phyloP scores from a whole-genome alignment of 2,888 invertebrate genomes.

The Dugesia japonica region DNA sequence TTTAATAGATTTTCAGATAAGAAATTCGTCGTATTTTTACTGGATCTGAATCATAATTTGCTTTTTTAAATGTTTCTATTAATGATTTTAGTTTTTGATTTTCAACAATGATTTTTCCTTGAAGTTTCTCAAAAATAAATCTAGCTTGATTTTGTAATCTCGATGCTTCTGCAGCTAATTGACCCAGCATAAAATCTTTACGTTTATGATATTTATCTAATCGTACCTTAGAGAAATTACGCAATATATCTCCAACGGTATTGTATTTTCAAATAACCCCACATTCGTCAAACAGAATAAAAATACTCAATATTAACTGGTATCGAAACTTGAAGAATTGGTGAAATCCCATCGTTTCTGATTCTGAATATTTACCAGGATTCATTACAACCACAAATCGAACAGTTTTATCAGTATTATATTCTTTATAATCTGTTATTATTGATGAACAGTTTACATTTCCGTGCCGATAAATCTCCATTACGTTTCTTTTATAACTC shows the following conservation, averaged over 20 bases:
- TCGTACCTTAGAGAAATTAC: conserved; percentile 66
- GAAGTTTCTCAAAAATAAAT: conserved; percentile 89
- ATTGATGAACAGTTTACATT: background rate
- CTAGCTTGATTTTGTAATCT: conserved; percentile 77
- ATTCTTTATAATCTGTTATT: conserved; percentile 45
- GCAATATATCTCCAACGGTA: conserved; percentile 61
- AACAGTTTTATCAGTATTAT: conserved; percentile 83
- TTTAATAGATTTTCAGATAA: conserved; percentile 34
- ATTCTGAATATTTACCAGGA: conserved; percentile 58
- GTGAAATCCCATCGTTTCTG: conserved; percentile 75
- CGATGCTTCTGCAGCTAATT: conserved; percentile 70
- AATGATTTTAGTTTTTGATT: conserved; percentile 55
- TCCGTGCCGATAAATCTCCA: background rate
- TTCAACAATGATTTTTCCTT: conserved; percentile 59
- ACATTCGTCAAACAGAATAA: conserved; percentile 54
- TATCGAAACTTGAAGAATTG: conserved; percentile 78
- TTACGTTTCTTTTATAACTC: conserved; percentile 74
- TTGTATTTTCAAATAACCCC: conserved; percentile 55
- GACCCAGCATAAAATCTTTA: conserved; percentile 73
- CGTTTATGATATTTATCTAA: conserved; percentile 60
- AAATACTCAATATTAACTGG: conserved; percentile 61
- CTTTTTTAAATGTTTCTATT: conserved; percentile 42
- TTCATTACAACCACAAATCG: conserved; percentile 67
- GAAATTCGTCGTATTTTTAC: conserved; percentile 54
- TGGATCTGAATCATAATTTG: conserved; percentile 51